phyloP scores from a whole-genome alignment of 2,113 vertebrate genomes.

The Indicator indicator region DNA sequence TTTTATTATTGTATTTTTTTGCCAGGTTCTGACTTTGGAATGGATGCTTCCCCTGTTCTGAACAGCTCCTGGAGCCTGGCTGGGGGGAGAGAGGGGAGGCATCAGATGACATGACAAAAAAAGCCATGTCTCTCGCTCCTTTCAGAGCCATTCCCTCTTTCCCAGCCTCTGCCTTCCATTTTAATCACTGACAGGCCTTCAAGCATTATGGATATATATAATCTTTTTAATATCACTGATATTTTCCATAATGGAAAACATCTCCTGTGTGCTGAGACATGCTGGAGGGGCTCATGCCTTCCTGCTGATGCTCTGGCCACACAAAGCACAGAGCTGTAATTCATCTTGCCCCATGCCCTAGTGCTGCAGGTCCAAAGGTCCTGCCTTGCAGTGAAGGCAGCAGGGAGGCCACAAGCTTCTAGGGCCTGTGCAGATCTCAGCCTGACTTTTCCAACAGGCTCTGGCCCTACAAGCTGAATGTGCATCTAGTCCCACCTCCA shows the following conservation, averaged over 20 bases:
- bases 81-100: constrained; percentile 7
- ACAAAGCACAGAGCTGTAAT: not conserved
- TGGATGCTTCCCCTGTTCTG: constrained; percentile 15
- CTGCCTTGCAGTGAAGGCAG: not conserved
- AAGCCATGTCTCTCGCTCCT: constrained; percentile 39
- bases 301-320: rapidly evolving
- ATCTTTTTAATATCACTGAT: constrained; percentile 30
- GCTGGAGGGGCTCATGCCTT: not conserved
- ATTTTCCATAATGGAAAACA: constrained; percentile 34
- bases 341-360: not conserved
- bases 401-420: rapidly evolving
- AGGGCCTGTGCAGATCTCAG: not conserved
- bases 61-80: not conserved
- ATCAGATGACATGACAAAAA: constrained; percentile 55
- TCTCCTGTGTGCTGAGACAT: not conserved
- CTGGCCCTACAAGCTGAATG: rapidly evolving
- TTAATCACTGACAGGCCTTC: constrained; percentile 51
- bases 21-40: not conserved
- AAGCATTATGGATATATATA: constrained; percentile 7
- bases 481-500: not conserved
- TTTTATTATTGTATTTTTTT: not conserved
- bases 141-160: constrained; percentile 46
- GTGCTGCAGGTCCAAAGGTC: not conserved
- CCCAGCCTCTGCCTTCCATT: constrained; percentile 55
- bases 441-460: not conserved